Conservation (phyloP, 2,797 vertebrate genomes). For the Otolemur crassicaudatus region DNA sequence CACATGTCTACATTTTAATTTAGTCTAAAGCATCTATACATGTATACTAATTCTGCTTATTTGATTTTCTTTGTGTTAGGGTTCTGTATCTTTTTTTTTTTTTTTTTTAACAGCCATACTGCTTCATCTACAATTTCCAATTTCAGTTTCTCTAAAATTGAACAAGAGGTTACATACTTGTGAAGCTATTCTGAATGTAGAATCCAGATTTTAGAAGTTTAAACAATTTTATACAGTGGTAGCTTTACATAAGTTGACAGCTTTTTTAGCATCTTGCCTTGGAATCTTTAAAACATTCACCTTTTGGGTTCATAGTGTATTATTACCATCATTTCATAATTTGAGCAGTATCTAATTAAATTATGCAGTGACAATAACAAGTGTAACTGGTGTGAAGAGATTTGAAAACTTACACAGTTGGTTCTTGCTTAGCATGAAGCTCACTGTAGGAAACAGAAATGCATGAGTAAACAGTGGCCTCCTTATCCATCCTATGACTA, state of each 20-base stretch:
- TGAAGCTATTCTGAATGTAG: slow-evolving; percentile 16
- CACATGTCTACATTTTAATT: not conserved
- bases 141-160: slow-evolving; percentile 50
- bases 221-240: not conserved
- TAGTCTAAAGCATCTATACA: not conserved
- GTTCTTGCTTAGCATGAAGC: not conserved
- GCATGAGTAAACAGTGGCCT: not conserved
- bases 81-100: not conserved
- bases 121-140: not conserved
- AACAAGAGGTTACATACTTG: slow-evolving; percentile 28
- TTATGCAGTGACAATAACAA: slow-evolving; percentile 40
- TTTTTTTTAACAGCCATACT: not conserved
- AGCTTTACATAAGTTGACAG: slow-evolving; percentile 34
- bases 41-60: not conserved
- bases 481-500: not conserved
- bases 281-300: slow-evolving; percentile 27
- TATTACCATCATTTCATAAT: slow-evolving; percentile 39
- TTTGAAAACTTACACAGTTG: slow-evolving; percentile 12
- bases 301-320: slow-evolving; percentile 36
- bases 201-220: slow-evolving; percentile 40
- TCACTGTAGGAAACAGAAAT: slow-evolving; percentile 20
- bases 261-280: slow-evolving; percentile 26
- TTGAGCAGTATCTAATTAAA: slow-evolving; percentile 69
- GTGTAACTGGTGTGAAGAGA: slow-evolving; percentile 50
- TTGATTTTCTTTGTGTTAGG: not conserved